phyloP scores from a whole-genome alignment of 1,140 invertebrate species.

The Drosophila tristis region DNA sequence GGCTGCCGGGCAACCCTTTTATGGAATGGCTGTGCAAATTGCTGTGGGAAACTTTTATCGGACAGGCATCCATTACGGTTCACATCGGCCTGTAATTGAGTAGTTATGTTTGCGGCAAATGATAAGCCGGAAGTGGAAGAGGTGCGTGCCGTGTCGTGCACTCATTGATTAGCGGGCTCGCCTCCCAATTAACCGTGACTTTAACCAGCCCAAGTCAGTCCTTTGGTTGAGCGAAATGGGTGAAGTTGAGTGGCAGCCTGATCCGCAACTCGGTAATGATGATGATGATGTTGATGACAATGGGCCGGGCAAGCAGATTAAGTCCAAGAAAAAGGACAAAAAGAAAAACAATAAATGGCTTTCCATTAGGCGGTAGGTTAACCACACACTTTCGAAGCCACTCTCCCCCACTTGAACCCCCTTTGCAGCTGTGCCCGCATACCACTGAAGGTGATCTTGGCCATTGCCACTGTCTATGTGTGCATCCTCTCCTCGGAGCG shows the following conservation, averaged over 20 bases:
- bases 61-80: slow-evolving; percentile 48
- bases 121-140: slow-evolving; percentile 48
- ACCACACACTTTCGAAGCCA: background rate
- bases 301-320: slow-evolving; percentile 1
- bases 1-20: slow-evolving; percentile 14
- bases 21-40: slow-evolving; percentile 39
- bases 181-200: slow-evolving; percentile 46
- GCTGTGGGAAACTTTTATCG: slow-evolving; percentile 7
- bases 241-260: slow-evolving; percentile 25
- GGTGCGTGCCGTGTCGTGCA: slow-evolving; percentile 15
- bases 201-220: slow-evolving; percentile 18
- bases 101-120: slow-evolving; percentile 58
- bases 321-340: background rate
- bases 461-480: slow-evolving; percentile 48
- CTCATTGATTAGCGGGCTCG: slow-evolving; percentile 55
- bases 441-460: slow-evolving; percentile 24
- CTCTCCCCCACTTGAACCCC: background rate
- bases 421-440: slow-evolving; percentile 31
- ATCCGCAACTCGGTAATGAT: slow-evolving; percentile 3
- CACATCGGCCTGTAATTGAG: slow-evolving; percentile 64
- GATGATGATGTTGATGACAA: slow-evolving; percentile 42
- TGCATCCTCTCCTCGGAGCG: slow-evolving; percentile 63
- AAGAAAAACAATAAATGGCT: background rate
- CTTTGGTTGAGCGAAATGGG: slow-evolving; percentile 40
- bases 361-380: slow-evolving; percentile 38